phyloP scores from a whole-genome alignment of 2,113 vertebrate genomes.

The Shinisaurus crocodilurus region DNA sequence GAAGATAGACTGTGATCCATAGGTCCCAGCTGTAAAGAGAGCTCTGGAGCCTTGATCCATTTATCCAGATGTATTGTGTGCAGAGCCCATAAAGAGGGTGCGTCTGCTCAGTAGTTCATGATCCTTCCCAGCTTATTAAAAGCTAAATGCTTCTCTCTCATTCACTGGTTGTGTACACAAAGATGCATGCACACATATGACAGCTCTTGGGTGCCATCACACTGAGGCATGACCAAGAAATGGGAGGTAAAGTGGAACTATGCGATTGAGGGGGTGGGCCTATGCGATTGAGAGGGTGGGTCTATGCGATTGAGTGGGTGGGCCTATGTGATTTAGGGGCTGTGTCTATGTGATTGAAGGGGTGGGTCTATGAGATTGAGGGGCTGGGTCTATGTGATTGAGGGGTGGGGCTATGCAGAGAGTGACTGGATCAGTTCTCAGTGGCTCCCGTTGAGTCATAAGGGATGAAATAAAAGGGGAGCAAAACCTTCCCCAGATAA shows the following conservation, averaged over 20 bases:
- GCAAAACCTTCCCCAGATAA: no score
- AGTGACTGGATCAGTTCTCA: neutral
- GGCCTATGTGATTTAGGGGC: no score
- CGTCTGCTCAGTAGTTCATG: neutral
- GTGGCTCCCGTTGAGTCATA: neutral
- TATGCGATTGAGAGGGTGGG: neutral
- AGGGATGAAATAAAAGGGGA: no score
- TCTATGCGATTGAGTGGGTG: neutral
- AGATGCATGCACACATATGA: no score
- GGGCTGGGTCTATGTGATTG: no score
- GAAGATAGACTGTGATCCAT: neutral
- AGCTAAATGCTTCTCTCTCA: no score
- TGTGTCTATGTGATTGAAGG: no score
- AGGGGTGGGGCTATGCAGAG: neutral
- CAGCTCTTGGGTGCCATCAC: no score
- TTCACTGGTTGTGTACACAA: no score
- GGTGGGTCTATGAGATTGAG: no score
- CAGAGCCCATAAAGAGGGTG: no score
- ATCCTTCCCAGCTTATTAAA: neutral
- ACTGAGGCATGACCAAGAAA: neutral
- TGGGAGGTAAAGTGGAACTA: neutral
- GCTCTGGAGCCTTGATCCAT: neutral
- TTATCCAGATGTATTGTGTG: neutral
- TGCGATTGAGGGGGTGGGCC: neutral
- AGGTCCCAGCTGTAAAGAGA: neutral